Conservation (phyloP, 2,888 invertebrate genomes). For the Cephus runcator region DNA sequence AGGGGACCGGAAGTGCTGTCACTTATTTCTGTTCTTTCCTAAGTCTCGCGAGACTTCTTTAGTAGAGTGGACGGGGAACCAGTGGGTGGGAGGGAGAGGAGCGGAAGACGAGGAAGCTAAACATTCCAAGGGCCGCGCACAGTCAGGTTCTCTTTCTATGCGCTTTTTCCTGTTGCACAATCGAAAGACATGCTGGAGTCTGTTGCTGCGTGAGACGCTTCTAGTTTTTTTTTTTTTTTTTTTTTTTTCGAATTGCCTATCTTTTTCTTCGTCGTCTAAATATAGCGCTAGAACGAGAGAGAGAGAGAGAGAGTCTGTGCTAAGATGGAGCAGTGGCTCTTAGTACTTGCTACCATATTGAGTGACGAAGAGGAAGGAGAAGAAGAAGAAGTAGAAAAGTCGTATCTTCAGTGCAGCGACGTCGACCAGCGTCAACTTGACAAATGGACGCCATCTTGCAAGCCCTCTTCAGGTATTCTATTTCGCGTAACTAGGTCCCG, state of each 20-base stretch:
- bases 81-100: background rate
- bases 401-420: too few species aligned
- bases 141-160: background rate
- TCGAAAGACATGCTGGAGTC: background rate
- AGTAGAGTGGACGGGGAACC: background rate
- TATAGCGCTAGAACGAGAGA: background rate
- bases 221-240: background rate
- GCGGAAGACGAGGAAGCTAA: background rate
- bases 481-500: background rate
- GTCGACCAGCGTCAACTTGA: background rate
- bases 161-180: constrained; percentile 1
- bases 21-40: constrained; percentile 41
- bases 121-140: background rate
- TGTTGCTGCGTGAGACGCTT: background rate
- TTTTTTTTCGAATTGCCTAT: background rate
- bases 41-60: constrained; percentile 19
- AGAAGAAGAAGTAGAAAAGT: too few species aligned
- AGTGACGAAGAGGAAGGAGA: too few species aligned
- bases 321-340: too few species aligned
- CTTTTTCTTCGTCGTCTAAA: background rate
- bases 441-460: background rate
- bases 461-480: background rate
- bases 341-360: too few species aligned
- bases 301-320: too few species aligned
- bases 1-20: constrained; percentile 32